phyloP scores from a whole-genome alignment of 2,113 vertebrate genomes.

The Aegithalos caudatus region DNA sequence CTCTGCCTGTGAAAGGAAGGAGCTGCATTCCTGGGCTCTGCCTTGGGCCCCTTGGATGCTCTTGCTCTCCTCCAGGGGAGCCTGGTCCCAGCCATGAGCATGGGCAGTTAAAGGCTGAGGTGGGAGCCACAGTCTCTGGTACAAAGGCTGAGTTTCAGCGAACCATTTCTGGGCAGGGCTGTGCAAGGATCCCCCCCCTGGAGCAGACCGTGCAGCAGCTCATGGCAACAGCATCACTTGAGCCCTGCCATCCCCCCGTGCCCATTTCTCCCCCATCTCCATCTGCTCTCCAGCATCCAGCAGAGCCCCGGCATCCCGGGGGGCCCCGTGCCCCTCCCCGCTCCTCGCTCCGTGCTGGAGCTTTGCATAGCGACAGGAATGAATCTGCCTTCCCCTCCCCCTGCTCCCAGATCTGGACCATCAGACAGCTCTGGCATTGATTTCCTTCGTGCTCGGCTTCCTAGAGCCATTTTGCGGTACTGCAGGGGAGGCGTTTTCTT shows the following conservation, averaged over 20 bases:
- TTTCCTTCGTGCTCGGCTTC: not conserved
- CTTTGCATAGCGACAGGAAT: not conserved
- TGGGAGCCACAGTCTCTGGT: fast-evolving
- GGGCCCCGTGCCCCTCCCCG: not conserved
- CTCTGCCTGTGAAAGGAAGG: too few species aligned
- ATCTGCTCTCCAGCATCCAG: not conserved
- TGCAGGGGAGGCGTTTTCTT: not conserved
- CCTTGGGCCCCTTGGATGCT: not conserved
- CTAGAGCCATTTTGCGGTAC: slow-evolving; percentile 3
- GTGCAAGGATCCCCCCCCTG: not conserved
- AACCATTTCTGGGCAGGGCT: not conserved
- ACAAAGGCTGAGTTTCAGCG: not conserved
- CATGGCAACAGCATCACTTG: not conserved
- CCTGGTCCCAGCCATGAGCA: fast-evolving
- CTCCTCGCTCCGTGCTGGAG: not conserved
- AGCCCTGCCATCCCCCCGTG: not conserved
- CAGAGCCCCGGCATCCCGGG: not conserved
- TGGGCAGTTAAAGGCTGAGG: not conserved
- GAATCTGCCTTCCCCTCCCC: slow-evolving; percentile 6
- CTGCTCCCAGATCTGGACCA: not conserved
- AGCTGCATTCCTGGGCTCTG: not conserved
- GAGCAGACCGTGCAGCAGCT: not conserved
- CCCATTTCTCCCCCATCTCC: not conserved
- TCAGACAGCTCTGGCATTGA: not conserved
- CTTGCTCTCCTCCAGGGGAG: not conserved